A percentile compares a stretch with the other conserved stretches of the same genome.
These are phyloP conservation scores for Papilio xuthus DNA, from an alignment of 1,140 invertebrate genomes.

Conservation along the genomic window DNA sequence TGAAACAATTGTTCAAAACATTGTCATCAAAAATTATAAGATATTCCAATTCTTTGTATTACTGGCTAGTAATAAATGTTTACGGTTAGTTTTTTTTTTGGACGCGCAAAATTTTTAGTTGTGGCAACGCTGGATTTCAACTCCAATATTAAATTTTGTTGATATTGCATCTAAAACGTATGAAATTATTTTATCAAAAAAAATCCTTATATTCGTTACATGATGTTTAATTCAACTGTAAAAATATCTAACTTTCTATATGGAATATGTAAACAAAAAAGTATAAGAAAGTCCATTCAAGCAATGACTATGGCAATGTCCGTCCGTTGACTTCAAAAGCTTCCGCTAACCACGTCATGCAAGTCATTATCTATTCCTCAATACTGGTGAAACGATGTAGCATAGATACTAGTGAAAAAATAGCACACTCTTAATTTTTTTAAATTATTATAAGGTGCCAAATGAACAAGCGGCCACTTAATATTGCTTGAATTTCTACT, in stretches of 20 bases:
- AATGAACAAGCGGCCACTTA: too few relatives aligned
- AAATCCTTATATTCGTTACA: not conserved
- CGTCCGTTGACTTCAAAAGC: not conserved
- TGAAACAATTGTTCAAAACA: not conserved
- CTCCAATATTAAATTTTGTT: too few relatives aligned
- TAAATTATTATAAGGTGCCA: too few relatives aligned
- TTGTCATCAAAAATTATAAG: too few relatives aligned
- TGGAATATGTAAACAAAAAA: not conserved
- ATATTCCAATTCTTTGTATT: too few relatives aligned
- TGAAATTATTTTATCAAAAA: not conserved
- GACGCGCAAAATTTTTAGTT: too few relatives aligned
- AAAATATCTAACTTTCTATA: slow-evolving; percentile 6
- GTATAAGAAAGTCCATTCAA: slow-evolving; percentile 9
- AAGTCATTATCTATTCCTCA: not conserved
- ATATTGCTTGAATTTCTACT: too few relatives aligned
- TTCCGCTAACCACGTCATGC: slow-evolving; percentile 11
- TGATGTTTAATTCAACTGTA: not conserved
- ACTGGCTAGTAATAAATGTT: too few relatives aligned
- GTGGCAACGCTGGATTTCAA: too few relatives aligned
- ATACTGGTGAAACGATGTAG: not conserved
- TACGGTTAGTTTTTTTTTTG: too few relatives aligned
- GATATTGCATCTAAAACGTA: too few relatives aligned
- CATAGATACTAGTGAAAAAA: not conserved
- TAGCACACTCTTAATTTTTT: not conserved
- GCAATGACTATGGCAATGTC: slow-evolving; percentile 13